A percentile compares a stretch with the other conserved stretches of the same genome.
These are phyloP conservation scores for Heliothis peltigera DNA, from an alignment of 2,888 invertebrate species.

Conservation along the genomic window DNA sequence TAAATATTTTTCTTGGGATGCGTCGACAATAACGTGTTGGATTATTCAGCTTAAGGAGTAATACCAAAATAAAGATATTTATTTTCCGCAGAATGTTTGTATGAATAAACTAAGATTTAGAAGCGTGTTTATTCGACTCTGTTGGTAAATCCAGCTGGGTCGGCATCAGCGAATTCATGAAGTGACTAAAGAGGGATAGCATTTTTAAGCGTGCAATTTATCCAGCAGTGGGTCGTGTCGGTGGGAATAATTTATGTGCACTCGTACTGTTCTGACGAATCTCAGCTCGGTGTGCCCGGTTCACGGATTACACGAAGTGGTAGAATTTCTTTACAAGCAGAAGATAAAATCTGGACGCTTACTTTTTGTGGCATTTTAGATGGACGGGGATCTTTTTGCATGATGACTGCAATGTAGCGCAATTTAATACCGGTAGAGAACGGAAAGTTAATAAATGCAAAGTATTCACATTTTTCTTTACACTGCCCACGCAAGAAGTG, in stretches of 20 bases:
- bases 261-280: slow-evolving; percentile 69
- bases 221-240: slow-evolving; percentile 66
- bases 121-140: slow-evolving; percentile 43
- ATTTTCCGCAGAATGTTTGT: slow-evolving; percentile 19
- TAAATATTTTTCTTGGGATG: neutral
- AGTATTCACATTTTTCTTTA: slow-evolving; percentile 13
- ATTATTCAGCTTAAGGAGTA: slow-evolving; percentile 11
- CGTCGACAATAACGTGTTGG: slow-evolving; percentile 1
- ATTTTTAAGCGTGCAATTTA: slow-evolving; percentile 79
- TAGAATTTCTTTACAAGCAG: slow-evolving; percentile 42
- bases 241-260: slow-evolving; percentile 74
- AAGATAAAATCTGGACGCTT: slow-evolving; percentile 31
- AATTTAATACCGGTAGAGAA: slow-evolving; percentile 7
- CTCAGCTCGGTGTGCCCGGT: slow-evolving; percentile 54
- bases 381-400: slow-evolving; percentile 11
- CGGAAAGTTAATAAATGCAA: slow-evolving; percentile 18
- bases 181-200: slow-evolving; percentile 77
- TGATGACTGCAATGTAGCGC: slow-evolving; percentile 12
- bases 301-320: slow-evolving; percentile 52
- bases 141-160: slow-evolving; percentile 63
- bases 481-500: neutral
- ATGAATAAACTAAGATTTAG: slow-evolving; percentile 36
- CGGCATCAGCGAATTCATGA: slow-evolving; percentile 75
- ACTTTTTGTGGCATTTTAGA: slow-evolving; percentile 23
- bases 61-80: slow-evolving; percentile 14